Percentiles rank a stretch among this genome's conserved stretches.
These are phyloP conservation scores for Cephus runcator DNA, from an alignment of 2,888 invertebrate species.

Conservation along the genomic window DNA sequence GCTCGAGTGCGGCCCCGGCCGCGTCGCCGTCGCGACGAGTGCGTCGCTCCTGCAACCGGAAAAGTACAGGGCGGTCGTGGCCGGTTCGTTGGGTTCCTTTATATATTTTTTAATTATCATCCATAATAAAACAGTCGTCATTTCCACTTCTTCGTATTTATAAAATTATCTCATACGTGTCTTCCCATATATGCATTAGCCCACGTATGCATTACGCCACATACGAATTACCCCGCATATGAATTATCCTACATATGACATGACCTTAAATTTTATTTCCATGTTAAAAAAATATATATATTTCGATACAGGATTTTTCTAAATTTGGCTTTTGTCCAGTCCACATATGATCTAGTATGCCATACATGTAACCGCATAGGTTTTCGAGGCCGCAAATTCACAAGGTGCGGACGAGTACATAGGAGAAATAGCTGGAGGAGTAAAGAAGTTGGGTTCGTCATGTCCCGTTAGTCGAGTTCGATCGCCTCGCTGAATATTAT, in stretches of 20 bases:
- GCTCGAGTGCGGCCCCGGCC: neutral
- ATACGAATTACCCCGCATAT: neutral
- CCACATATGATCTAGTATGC: neutral
- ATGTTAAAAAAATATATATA: neutral
- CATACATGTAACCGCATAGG: neutral
- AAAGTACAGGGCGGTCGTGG: neutral
- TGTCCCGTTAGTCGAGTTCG: constrained; percentile 50
- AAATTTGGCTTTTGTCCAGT: neutral
- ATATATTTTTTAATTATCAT: neutral
- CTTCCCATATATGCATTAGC: neutral
- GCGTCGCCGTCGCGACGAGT: constrained; percentile 8
- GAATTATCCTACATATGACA: neutral
- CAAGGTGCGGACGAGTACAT: neutral
- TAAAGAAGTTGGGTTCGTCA: constrained; percentile 20
- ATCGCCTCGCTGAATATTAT: constrained; percentile 49
- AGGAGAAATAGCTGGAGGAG: neutral
- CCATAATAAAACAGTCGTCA: neutral
- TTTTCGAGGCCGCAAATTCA: neutral
- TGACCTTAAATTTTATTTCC: neutral
- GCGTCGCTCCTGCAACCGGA: constrained; percentile 1
- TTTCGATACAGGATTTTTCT: neutral
- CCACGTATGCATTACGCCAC: no score
- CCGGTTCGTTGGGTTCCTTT: neutral
- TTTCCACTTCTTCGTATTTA: neutral
- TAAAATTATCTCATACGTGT: neutral